Conservation (phyloP, 2,113 vertebrate species). For the Seriola rivoliana region DNA sequence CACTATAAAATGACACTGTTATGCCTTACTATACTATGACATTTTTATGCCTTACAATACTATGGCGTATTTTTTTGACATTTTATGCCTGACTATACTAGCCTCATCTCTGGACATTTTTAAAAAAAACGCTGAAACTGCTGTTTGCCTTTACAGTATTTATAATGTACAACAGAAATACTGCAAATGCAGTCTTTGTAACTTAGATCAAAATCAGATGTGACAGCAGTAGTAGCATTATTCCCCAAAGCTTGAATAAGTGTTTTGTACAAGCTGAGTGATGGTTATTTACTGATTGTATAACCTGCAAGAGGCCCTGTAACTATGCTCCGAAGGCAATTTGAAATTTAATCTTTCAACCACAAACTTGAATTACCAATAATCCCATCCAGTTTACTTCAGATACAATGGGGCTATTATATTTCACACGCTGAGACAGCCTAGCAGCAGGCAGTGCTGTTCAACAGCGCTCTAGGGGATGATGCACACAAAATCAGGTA, state of each 20-base stretch:
- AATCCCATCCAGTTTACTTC: slow-evolving; percentile 3
- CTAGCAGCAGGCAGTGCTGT: slow-evolving; percentile 34
- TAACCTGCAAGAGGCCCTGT: neutral
- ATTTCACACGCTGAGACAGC: slow-evolving; percentile 15
- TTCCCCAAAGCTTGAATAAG: neutral
- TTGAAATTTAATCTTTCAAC: slow-evolving; percentile 53
- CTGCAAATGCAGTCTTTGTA: neutral
- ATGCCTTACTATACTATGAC: too few relatives aligned
- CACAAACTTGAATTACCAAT: neutral
- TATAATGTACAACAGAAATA: neutral
- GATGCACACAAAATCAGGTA: slow-evolving; percentile 4
- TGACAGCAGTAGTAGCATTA: neutral
- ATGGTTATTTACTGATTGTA: neutral
- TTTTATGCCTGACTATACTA: too few relatives aligned
- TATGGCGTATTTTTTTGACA: too few relatives aligned
- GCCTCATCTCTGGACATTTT: too few relatives aligned
- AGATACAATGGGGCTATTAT: slow-evolving; percentile 55
- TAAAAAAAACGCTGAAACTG: too few relatives aligned
- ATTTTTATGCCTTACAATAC: too few relatives aligned
- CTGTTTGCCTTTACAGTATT: neutral
- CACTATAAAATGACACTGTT: too few relatives aligned
- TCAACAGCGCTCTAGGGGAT: neutral
- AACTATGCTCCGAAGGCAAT: neutral
- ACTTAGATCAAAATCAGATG: neutral
- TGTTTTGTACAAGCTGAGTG: neutral